Conservation (phyloP, 92 coral and sea anemone genomes). For the Metridium senile region DNA sequence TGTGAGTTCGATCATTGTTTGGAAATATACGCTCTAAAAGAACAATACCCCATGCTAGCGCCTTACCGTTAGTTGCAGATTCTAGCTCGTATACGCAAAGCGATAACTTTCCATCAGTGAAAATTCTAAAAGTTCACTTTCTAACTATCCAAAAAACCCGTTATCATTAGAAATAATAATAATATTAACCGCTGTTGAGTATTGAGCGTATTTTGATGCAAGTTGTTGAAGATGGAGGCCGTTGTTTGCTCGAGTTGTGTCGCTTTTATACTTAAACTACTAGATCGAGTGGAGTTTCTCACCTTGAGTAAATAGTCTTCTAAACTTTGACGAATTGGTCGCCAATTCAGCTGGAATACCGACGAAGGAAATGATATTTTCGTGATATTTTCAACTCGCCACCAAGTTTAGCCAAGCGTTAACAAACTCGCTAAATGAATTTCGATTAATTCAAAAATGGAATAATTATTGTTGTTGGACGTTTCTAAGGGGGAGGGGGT, state of each 20-base stretch:
- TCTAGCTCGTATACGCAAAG: too few species aligned
- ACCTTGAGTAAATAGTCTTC: not conserved
- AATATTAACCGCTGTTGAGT: too few species aligned
- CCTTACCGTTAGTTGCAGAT: not conserved
- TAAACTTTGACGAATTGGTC: too few species aligned
- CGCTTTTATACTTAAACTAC: too few species aligned
- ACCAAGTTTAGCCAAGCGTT: conserved; percentile 25
- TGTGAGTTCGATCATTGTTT: conserved; percentile 15
- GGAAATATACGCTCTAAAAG: not conserved
- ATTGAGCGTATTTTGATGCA: too few species aligned
- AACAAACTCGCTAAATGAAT: not conserved
- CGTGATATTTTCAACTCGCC: not conserved
- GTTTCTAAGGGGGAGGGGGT: not conserved
- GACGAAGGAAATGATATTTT: not conserved
- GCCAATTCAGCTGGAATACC: too few species aligned
- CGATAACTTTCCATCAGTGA: too few species aligned
- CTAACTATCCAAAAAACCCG: too few species aligned
- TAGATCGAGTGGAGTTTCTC: not conserved
- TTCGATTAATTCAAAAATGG: conserved; percentile 10
- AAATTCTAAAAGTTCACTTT: too few species aligned
- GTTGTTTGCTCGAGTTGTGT: not conserved
- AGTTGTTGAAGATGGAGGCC: not conserved
- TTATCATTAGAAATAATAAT: too few species aligned
- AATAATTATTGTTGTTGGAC: not conserved
- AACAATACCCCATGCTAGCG: not conserved